Conservation (phyloP, 2,888 invertebrate species). For the Enchytraeus crypticus region DNA sequence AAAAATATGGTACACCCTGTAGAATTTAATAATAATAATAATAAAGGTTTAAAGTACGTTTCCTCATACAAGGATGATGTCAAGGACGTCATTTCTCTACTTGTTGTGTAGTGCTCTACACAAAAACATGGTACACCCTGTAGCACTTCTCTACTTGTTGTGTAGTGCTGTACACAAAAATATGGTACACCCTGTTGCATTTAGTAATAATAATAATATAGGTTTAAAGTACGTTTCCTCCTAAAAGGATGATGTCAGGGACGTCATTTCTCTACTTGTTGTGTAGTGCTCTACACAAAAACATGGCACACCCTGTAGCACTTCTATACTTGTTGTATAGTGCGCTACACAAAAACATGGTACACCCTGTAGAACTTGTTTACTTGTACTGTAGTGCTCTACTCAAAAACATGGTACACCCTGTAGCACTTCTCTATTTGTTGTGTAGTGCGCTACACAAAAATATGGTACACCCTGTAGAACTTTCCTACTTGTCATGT, state of each 20-base stretch:
- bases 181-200: too few relatives aligned
- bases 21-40: too few relatives aligned
- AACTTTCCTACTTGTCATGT: not conserved
- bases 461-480: not conserved
- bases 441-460: not conserved
- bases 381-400: too few relatives aligned
- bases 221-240: too few relatives aligned
- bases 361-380: too few relatives aligned
- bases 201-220: too few relatives aligned
- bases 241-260: constrained; percentile 8
- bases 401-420: constrained; percentile 7
- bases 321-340: not conserved
- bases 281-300: not conserved
- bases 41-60: too few relatives aligned
- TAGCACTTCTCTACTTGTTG: not conserved
- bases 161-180: not conserved
- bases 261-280: not conserved
- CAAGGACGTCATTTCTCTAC: not conserved
- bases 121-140: not conserved
- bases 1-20: not conserved
- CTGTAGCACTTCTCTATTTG: not conserved
- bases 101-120: not conserved
- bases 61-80: constrained; percentile 9
- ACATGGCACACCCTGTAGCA: not conserved
- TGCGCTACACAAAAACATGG: not conserved